Conservation (phyloP, 2,113 vertebrate genomes). For the Lagopus muta region DNA sequence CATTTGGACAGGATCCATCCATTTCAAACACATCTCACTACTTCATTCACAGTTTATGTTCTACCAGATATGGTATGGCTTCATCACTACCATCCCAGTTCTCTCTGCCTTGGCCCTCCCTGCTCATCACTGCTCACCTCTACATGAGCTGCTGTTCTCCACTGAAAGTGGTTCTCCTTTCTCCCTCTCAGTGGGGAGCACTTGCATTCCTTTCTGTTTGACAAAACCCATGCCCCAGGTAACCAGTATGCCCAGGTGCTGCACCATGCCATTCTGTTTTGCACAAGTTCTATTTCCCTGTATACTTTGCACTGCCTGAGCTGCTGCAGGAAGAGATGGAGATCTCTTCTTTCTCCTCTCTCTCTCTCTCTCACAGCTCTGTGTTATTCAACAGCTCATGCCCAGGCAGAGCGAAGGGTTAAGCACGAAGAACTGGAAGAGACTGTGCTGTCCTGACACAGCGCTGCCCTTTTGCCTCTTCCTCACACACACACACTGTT, state of each 20-base stretch:
- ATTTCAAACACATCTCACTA: not conserved
- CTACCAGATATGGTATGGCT: not conserved
- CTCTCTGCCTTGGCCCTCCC: not conserved
- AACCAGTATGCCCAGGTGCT: not conserved
- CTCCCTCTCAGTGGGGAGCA: accelerated
- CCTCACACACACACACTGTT: constrained; percentile 23
- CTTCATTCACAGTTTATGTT: not conserved
- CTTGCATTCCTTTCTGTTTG: not conserved
- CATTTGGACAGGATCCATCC: not conserved
- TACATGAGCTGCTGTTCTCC: not conserved
- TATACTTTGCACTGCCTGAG: accelerated
- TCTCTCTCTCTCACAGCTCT: not conserved
- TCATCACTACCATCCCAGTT: not conserved
- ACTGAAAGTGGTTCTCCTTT: not conserved
- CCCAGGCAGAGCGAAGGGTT: constrained; percentile 23
- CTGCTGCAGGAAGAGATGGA: not conserved
- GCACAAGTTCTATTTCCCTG: not conserved
- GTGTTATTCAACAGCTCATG: not conserved
- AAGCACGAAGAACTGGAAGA: constrained; percentile 8
- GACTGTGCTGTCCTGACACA: constrained; percentile 16
- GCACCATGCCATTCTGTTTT: not conserved
- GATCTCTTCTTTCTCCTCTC: not conserved
- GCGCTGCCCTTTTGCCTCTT: constrained; percentile 53
- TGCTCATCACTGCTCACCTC: not conserved
- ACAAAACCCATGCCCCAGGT: not conserved